Evolutionary conservation across 2,113 vertebrate species (phyloP), one percentile per base, ranked within the genome.

Genomic region (Neopipo cinnamomea): DNA sequence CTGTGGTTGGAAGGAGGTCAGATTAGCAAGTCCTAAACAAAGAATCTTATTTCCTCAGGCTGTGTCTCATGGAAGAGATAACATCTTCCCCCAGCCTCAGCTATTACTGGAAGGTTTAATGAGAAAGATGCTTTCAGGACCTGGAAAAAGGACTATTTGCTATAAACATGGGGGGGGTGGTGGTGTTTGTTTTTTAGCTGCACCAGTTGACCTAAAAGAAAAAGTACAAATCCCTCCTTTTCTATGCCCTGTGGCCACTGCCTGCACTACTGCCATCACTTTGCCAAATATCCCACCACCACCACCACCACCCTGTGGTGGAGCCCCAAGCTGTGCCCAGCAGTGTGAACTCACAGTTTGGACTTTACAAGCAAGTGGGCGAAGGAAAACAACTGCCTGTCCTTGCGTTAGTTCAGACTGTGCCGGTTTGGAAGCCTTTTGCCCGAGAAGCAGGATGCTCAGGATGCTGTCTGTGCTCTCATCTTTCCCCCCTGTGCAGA

Each of bases 21-120:
- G 83, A 86, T 95, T 58, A 95, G 33, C 50, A 55, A 77, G 21
- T 33, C 52, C 72, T 91, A 86, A 94, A 88, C 68, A 91, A 95
- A 94, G 83, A 93, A 81, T 79, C 31, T 91, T 96, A 91, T 95
- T 91, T 96, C 89, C 79, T 87, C 55, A 55, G 61, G 42, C 76
- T 90, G 42, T 11, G 6, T 67, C 42, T 95, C 1, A 0, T 39
- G 61, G 35, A 55, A 42, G 14, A 88, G 79, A 87, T 50, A 92
- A 9, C 50, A 96, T 89, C 86, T 91, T 91, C 47, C 47, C 47
- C 19, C 79, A 74, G 63, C 23, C 75, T 70, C 79, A 67, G 86
- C 55, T 91, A 20, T 62, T 86, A 80, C n/a, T 58, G 68, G 20
- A 17, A 37, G 39, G 1, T 67, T 95, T 91, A 95, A 96, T 59